phyloP scores from a whole-genome alignment of 1,140 invertebrate species.

The Penaeus japonicus region DNA sequence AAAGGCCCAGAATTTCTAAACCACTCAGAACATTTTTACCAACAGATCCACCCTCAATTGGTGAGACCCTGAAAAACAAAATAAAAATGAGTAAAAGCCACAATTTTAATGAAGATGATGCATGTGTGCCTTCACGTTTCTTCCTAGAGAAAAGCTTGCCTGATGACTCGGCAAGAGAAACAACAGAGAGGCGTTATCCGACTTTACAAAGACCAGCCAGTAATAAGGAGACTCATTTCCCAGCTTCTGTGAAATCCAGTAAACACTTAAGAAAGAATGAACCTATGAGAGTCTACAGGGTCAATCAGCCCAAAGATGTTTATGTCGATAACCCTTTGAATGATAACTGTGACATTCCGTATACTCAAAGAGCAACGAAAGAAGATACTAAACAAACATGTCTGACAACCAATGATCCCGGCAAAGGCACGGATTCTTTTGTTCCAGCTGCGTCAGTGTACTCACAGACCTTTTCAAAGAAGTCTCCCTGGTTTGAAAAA shows the following conservation, averaged over 20 bases:
- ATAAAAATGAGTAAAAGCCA: slow-evolving; percentile 33
- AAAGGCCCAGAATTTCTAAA: slow-evolving; percentile 17
- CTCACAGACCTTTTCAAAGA: slow-evolving; percentile 14
- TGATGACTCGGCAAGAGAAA: slow-evolving; percentile 15
- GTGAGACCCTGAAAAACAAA: slow-evolving; percentile 23
- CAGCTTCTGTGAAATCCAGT: background rate
- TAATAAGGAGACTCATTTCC: slow-evolving; percentile 46
- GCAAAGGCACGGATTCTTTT: background rate
- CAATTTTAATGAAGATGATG: slow-evolving; percentile 20
- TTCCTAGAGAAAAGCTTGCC: slow-evolving; percentile 13
- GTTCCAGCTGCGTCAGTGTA: background rate
- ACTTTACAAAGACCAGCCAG: slow-evolving; percentile 4
- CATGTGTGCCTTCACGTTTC: slow-evolving; percentile 16
- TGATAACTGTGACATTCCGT: background rate
- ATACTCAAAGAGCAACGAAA: background rate
- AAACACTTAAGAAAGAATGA: slow-evolving; percentile 14
- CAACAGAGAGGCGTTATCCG: slow-evolving; percentile 13
- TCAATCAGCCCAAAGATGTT: slow-evolving; percentile 10
- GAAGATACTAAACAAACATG: background rate
- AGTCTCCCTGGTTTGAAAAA: slow-evolving; percentile 47
- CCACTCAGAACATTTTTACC: slow-evolving; percentile 18
- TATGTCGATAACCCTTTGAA: background rate
- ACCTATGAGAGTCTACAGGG: slow-evolving; percentile 20
- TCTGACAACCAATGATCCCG: background rate
- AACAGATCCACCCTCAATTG: background rate